Evolutionary conservation across 2,888 invertebrate genomes (phyloP).

Genomic region (Volucella zonaria): DNA sequence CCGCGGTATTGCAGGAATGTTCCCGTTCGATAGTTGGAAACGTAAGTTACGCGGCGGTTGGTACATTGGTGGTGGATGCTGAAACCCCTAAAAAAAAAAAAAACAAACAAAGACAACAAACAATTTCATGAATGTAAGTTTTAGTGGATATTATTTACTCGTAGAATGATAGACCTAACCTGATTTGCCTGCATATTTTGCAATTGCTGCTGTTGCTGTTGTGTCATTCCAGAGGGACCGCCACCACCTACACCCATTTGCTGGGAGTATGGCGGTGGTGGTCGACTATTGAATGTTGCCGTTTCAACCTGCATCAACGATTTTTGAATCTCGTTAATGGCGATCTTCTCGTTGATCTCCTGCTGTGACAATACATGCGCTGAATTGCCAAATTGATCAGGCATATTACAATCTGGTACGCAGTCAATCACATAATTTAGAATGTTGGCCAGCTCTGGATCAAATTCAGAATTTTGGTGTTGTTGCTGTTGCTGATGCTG

Average conservation of each 20-base stretch:
- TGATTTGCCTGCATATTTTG: conserved; percentile 78
- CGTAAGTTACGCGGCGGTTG: conserved; percentile 78
- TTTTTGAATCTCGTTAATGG: conserved; percentile 94
- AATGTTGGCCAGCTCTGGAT: conserved; percentile 91
- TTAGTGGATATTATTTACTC: background rate
- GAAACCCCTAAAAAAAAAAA: conserved; percentile 77
- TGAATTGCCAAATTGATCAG: conserved; percentile 77
- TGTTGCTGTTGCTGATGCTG: conserved; percentile 76
- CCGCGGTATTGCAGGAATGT: conserved; percentile 77
- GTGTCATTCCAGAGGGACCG: conserved; percentile 65
- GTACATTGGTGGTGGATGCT: conserved; percentile 82
- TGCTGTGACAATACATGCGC: conserved; percentile 77
- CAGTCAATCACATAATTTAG: conserved; percentile 93
- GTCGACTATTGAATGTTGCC: conserved; percentile 79
- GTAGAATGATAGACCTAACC: conserved; percentile 31
- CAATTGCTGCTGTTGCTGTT: conserved; percentile 78
- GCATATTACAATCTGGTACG: conserved; percentile 85
- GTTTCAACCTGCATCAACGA: conserved; percentile 94
- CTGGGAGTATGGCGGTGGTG: conserved; percentile 70
- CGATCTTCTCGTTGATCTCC: conserved; percentile 87
- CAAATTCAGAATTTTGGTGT: conserved; percentile 80
- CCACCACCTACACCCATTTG: conserved; percentile 71
- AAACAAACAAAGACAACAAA: background rate
- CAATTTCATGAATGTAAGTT: background rate
- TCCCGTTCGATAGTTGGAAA: conserved; percentile 79